Percentiles rank a stretch among this genome's conserved stretches.
Evolutionary conservation across 2,888 invertebrate genomes (phyloP).

Genomic region (Eupsilia transversa): DNA sequence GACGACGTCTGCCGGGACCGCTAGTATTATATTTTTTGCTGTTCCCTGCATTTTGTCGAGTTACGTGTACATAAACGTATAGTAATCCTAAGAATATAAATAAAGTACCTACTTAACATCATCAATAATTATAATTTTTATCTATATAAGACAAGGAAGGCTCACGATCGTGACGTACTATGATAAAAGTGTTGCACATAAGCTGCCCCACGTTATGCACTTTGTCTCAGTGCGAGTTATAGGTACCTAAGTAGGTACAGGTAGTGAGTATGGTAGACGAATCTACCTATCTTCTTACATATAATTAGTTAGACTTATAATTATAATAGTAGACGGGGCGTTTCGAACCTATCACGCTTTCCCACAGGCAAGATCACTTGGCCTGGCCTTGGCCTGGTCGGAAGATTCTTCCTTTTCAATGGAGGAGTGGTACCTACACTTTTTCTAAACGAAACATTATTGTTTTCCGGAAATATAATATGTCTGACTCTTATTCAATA

Average conservation of each 20-base stretch:
- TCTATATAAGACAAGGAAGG: slow-evolving; percentile 16
- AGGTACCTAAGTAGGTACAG: neutral
- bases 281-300: neutral
- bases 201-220: neutral
- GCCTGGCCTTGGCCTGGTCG: neutral
- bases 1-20: too few relatives aligned
- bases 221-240: neutral
- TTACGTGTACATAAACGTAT: neutral
- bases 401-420: neutral
- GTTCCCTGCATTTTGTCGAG: neutral
- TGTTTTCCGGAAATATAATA: neutral
- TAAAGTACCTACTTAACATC: neutral
- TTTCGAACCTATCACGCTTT: neutral
- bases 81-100: neutral
- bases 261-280: neutral
- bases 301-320: too few relatives aligned
- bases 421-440: neutral
- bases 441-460: neutral
- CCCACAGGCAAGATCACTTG: neutral
- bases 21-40: too few relatives aligned
- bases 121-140: too few relatives aligned
- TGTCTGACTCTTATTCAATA: too few relatives aligned
- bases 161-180: neutral
- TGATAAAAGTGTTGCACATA: slow-evolving; percentile 14
- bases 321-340: neutral